phyloP scores from a whole-genome alignment of 2,888 invertebrate genomes.

The Notodonta dromedarius region DNA sequence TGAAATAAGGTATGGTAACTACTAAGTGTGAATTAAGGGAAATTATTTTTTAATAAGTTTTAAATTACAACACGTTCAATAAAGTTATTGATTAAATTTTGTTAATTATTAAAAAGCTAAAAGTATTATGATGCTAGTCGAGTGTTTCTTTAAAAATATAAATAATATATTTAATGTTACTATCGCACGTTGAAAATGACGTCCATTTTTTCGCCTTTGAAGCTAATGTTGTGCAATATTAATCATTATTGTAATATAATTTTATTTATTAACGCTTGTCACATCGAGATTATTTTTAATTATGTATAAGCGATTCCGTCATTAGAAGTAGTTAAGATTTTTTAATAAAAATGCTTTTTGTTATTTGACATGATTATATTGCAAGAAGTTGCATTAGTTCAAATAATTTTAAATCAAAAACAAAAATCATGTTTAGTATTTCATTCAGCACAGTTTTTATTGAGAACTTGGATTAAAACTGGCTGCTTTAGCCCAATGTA shows the following conservation, averaged over 20 bases:
- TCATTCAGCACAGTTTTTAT: too few species aligned
- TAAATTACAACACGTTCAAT: slow-evolving; percentile 38
- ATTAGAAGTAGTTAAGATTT: neutral
- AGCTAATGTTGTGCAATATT: slow-evolving; percentile 67
- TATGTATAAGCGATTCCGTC: neutral
- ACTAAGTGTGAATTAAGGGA: slow-evolving; percentile 47
- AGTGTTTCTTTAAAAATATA: slow-evolving; percentile 51
- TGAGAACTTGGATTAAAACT: too few species aligned
- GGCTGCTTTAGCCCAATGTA: too few species aligned
- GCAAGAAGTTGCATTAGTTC: too few species aligned
- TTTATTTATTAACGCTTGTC: slow-evolving; percentile 2
- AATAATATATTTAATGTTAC: slow-evolving; percentile 32
- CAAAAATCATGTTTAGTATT: too few species aligned
- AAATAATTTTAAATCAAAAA: too few species aligned
- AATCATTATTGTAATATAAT: slow-evolving; percentile 11
- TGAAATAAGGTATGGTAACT: slow-evolving; percentile 47
- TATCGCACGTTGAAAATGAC: slow-evolving; percentile 48
- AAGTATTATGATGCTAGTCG: slow-evolving; percentile 83
- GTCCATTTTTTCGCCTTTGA: slow-evolving; percentile 69
- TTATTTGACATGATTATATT: too few species aligned
- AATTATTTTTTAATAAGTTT: slow-evolving; percentile 27
- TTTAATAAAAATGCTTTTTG: neutral
- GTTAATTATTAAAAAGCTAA: slow-evolving; percentile 49
- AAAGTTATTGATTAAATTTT: slow-evolving; percentile 46
- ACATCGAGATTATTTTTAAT: slow-evolving; percentile 8